Evolutionary conservation across 2,888 invertebrate genomes (phyloP).

Genomic region (Drosophila kokeensis): DNA sequence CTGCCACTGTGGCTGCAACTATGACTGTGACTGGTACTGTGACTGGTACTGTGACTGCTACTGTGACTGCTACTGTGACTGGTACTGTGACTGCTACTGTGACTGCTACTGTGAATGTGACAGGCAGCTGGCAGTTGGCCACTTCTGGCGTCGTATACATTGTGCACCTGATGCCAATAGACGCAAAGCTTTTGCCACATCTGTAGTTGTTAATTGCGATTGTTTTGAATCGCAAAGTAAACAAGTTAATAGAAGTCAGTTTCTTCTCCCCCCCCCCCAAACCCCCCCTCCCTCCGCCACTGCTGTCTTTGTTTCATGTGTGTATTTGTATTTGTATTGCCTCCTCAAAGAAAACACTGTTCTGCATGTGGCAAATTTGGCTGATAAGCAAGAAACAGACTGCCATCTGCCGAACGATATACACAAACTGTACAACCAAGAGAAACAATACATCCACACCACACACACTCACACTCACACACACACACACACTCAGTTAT

Average conservation of each 20-base stretch:
- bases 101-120: neutral
- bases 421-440: conserved; percentile 42
- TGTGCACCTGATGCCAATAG: conserved; percentile 33
- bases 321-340: neutral
- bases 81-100: neutral
- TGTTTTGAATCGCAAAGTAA: conserved; percentile 34
- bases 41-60: neutral
- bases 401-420: conserved; percentile 59
- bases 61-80: neutral
- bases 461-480: neutral
- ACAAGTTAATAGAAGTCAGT: conserved; percentile 34
- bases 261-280: neutral
- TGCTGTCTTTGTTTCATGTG: neutral
- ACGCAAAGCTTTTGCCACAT: conserved; percentile 13
- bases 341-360: conserved; percentile 4
- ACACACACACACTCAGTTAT: neutral
- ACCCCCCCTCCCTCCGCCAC: too few relatives aligned
- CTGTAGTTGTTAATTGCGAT: conserved; percentile 31
- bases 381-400: conserved; percentile 20
- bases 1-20: neutral
- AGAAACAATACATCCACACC: conserved; percentile 18
- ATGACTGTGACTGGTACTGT: neutral
- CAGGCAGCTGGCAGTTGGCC: neutral
- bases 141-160: conserved; percentile 22
- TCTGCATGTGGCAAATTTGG: neutral